Conservation (phyloP, 2,888 invertebrate species). For the Latrodectus hesperus region DNA sequence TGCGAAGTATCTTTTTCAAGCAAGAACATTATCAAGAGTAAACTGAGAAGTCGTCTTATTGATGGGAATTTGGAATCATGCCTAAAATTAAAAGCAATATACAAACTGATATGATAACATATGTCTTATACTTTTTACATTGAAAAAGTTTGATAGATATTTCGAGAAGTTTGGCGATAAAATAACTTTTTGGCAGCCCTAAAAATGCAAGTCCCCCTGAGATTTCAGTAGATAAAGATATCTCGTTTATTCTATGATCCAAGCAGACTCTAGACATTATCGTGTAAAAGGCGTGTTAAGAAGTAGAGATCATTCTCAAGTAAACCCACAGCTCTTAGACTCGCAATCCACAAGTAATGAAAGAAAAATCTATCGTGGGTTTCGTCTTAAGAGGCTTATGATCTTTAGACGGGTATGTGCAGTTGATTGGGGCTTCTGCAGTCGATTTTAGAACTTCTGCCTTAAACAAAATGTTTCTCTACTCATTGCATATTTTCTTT, state of each 20-base stretch:
- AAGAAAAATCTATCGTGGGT: constrained; percentile 50
- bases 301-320: constrained; percentile 30
- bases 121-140: too few species aligned
- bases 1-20: too few species aligned
- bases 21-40: too few species aligned
- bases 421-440: too few species aligned
- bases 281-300: constrained; percentile 18
- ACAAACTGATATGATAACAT: too few species aligned
- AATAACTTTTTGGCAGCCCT: constrained; percentile 36
- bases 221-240: constrained; percentile 67
- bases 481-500: too few species aligned
- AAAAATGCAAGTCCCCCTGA: constrained; percentile 64
- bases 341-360: constrained; percentile 19
- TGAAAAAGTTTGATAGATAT: too few species aligned
- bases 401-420: constrained; percentile 12
- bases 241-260: constrained; percentile 56
- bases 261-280: constrained; percentile 62
- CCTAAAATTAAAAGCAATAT: too few species aligned
- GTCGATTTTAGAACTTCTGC: too few species aligned
- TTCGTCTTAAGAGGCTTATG: constrained; percentile 57
- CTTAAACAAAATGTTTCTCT: too few species aligned
- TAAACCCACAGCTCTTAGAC: constrained; percentile 35
- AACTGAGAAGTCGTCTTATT: too few species aligned
- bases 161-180: constrained; percentile 22
- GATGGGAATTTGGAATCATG: too few species aligned